Evolutionary conservation across 2,888 invertebrate genomes (phyloP).

Genomic region (Heliconius ethilla): DNA sequence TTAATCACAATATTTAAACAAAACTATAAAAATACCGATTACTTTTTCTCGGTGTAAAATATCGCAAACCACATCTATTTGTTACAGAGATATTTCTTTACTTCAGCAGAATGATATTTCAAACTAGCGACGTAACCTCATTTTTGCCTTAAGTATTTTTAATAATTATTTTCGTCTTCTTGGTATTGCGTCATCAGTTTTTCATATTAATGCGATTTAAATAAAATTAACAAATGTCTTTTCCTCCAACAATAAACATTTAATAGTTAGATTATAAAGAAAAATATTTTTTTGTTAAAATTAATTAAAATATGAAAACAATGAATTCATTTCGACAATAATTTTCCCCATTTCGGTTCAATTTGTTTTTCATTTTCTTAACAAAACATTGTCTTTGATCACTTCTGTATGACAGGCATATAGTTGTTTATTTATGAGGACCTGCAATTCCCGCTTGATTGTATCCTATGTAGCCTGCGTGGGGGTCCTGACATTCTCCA

Average conservation of each 20-base stretch:
- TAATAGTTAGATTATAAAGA: neutral
- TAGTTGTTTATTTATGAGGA: conserved; percentile 26
- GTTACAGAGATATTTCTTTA: conserved; percentile 1
- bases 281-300: neutral
- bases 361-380: conserved; percentile 12
- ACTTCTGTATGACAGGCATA: conserved; percentile 9
- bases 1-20: neutral
- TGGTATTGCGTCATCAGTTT: neutral
- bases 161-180: conserved; percentile 1
- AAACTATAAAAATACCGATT: conserved; percentile 12
- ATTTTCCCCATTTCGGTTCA: neutral
- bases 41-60: conserved; percentile 9
- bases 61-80: conserved; percentile 15
- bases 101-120: conserved; percentile 11
- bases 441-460: conserved; percentile 34
- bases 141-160: conserved; percentile 7
- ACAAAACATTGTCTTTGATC: conserved; percentile 9
- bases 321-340: neutral
- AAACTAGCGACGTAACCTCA: conserved; percentile 16
- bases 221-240: neutral
- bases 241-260: neutral
- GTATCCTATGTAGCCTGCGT: conserved; percentile 29
- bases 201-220: neutral
- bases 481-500: conserved; percentile 27
- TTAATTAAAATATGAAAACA: neutral